Evolutionary conservation across 2,797 vertebrate genomes (phyloP).

Genomic region (Danionella dracula): DNA sequence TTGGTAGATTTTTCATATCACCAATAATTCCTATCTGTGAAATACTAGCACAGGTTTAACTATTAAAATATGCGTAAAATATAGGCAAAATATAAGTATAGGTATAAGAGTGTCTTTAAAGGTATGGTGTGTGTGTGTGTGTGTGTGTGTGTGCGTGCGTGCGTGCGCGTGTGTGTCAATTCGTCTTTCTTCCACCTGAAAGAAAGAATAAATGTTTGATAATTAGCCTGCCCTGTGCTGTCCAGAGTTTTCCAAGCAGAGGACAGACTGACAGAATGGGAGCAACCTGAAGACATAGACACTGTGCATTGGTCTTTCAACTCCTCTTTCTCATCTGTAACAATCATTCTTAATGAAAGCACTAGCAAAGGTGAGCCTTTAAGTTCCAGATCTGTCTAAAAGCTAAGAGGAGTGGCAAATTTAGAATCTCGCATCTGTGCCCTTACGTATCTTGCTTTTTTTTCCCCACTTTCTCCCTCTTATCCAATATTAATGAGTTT

Average conservation of each 20-base stretch:
- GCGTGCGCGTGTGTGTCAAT: no score
- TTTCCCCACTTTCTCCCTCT: constrained; percentile 17
- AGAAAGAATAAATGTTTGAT: constrained; percentile 37
- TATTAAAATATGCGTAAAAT: no score
- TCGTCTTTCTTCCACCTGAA: constrained; percentile 27
- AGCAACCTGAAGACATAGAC: constrained; percentile 16
- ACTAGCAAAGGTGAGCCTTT: background rate
- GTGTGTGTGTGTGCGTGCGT: no score
- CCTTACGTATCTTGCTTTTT: constrained; percentile 30
- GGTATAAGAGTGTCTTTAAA: constrained; percentile 11
- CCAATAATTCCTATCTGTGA: no score
- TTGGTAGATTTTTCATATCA: no score
- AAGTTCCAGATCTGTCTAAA: constrained; percentile 23
- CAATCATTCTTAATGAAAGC: background rate
- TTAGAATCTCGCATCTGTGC: constrained; percentile 32
- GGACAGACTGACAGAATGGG: constrained; percentile 29
- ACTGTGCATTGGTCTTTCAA: constrained; percentile 15
- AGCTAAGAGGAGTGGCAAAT: constrained; percentile 5
- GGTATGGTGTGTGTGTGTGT: background rate
- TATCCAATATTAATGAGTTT: constrained; percentile 48
- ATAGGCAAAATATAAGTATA: constrained; percentile 14
- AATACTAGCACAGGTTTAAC: no score
- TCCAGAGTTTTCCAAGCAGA: constrained; percentile 8
- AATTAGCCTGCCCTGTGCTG: constrained; percentile 25
- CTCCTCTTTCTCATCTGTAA: constrained; percentile 3